Base-by-base conservation (phyloP, 2,888 invertebrate species). In the Ischnura elegans region DNA sequence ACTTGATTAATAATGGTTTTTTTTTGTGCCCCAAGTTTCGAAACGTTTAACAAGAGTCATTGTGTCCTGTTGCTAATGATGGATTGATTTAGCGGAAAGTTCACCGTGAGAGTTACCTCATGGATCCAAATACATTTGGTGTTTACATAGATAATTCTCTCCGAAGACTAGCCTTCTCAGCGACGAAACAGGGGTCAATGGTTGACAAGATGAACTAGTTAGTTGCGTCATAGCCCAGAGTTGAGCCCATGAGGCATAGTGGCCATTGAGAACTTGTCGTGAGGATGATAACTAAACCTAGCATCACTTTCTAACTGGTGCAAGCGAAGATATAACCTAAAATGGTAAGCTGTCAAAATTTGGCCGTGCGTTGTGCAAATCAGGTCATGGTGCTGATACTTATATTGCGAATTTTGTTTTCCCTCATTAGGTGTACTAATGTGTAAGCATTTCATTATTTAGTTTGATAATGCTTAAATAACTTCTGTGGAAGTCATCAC, bases 131-230 rank as follows among this genome's bases (percentile, higher is more conserved):
- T 90, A 45, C 66, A 90, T 90, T 43, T 90, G 55, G 61, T 90
- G 61, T 90, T 90, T 90, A 90, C 90, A 61, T 61, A 66, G 90
- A 61, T 61, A 61, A 90, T 90, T 90, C 90, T 21, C 55, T 45
- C 61, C 25, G 76, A 61, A 90, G 90, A 61, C 36, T 61, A 87
- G 90, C 13, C 66, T 90, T 90, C 90, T 90, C 90, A 90, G 66
- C 90, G 90, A 43, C 90, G 66, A 61, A 90, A 61, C 90, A 61
- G 90, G 61, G 90, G 90, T 90, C 90, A 90, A 90, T 90, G 90
- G 90, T 90, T 90, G 90, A 90, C 90, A 90, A 90, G 90, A 90
- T 90, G 90, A 90, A 90, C 90, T 90, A 90, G 90, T 90, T 87
- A 90, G 90, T 90, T 90, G 90, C 90, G 90, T 90, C 90, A 90